Base-by-base conservation (phyloP, 2,797 vertebrate genomes). In the Alectoris magna region DNA sequence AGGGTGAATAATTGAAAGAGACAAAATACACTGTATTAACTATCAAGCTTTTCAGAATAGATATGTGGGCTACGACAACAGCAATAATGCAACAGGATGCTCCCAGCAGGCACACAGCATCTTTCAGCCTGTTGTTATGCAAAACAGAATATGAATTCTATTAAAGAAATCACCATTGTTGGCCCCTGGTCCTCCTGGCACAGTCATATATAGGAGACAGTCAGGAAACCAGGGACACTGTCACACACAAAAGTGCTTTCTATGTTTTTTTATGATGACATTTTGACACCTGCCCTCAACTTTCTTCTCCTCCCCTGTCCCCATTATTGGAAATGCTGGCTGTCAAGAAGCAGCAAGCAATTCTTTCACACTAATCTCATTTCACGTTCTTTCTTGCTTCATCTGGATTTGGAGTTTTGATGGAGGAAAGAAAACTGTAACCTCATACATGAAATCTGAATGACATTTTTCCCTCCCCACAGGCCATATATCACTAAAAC, bases 1-100 rank as follows among this genome's bases (percentile, higher is more conserved):
- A 39, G 10, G 75, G 63, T 34, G 79, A 82, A 59, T 34, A 76
- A 66, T 14, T 51, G 80, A 75, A 38, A 74, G 5, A 46, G 53
- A 51, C 88, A 78, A 75, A 91, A 85, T 16, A 82, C 64, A 53
- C 64, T 79, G 58, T 90, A 92, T 77, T 44, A 34, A 69, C 60
- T 63, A 76, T 43, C 49, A 64, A 69, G 79, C 31, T 89, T 94
- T 92, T 94, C 44, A 83, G 14, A 76, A 68, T 11, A 88, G 7
- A 3, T 67, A 11, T 17, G 27, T 66, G 13, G 11, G 26, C 69
- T 84, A 76, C 34, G 41, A 49, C 19, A 74, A 49, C 38, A 46
- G 34, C 79, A 14, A 59, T 53, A 71, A 71, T 76, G 51, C 5
- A 69, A 49, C 1, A 63, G 51, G 51, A 43, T 80, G 14, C 11